phyloP scores from a whole-genome alignment of 2,113 vertebrate genomes.

The Rhinolophus sinicus region DNA sequence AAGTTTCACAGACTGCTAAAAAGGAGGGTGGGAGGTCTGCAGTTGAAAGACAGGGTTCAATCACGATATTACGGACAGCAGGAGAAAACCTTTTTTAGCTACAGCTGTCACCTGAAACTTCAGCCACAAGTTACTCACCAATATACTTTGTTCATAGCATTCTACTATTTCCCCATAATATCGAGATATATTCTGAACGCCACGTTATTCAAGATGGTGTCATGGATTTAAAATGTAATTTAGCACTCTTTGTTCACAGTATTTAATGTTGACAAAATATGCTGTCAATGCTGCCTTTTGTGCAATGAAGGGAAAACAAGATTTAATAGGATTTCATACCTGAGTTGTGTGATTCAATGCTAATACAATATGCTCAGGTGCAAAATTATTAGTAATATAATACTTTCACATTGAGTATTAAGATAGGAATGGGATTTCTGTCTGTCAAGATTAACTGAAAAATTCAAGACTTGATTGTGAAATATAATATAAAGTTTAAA shows the following conservation, averaged over 20 bases:
- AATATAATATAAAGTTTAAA: constrained; percentile 62
- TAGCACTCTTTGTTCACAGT: constrained; percentile 49
- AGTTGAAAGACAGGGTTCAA: constrained; percentile 15
- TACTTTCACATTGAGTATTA: constrained; percentile 63
- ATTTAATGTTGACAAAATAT: constrained; percentile 66
- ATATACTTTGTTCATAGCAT: not conserved
- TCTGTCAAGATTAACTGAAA: constrained; percentile 72
- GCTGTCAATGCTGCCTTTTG: constrained; percentile 64
- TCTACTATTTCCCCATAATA: constrained; percentile 45
- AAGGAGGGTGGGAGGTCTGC: constrained; percentile 55
- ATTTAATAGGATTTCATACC: constrained; percentile 74
- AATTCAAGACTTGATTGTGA: constrained; percentile 57
- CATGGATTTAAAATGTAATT: constrained; percentile 63
- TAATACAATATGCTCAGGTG: constrained; percentile 53
- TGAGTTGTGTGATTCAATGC: constrained; percentile 61
- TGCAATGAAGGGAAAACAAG: constrained; percentile 63
- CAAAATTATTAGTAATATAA: constrained; percentile 77
- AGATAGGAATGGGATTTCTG: constrained; percentile 72
- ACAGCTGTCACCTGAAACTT: constrained; percentile 41
- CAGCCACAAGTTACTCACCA: not conserved
- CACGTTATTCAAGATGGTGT: constrained; percentile 46
- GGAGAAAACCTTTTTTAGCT: not conserved
- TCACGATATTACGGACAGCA: not conserved
- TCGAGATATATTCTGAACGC: constrained; percentile 11
- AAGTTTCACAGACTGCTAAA: constrained; percentile 63